Conservation (phyloP, 2,888 invertebrate genomes). For the Sinotaia quadrata region DNA sequence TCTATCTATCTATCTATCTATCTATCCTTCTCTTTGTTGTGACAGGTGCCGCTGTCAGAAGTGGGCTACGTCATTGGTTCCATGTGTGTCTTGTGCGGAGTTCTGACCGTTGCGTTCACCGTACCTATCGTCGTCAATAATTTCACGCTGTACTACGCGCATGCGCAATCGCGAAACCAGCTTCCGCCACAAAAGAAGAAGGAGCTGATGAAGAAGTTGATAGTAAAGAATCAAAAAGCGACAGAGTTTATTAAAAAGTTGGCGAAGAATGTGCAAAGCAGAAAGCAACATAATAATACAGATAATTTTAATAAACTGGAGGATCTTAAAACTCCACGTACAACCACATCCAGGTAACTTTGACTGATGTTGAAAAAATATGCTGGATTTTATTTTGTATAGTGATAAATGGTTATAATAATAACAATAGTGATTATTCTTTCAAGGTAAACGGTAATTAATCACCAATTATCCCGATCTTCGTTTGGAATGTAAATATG, state of each 20-base stretch:
- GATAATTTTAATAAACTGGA: constrained; percentile 28
- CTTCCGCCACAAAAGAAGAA: constrained; percentile 63
- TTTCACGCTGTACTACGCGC: constrained; percentile 69
- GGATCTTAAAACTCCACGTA: constrained; percentile 26
- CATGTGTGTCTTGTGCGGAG: constrained; percentile 68
- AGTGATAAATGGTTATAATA: no score
- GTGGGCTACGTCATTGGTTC: constrained; percentile 68
- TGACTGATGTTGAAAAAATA: neutral
- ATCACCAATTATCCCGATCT: no score
- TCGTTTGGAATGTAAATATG: no score
- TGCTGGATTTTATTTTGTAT: neutral
- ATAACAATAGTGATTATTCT: no score
- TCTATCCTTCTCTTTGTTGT: neutral
- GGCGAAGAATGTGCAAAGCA: constrained; percentile 46
- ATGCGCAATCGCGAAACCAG: constrained; percentile 67
- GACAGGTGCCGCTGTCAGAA: constrained; percentile 55
- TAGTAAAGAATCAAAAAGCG: constrained; percentile 59
- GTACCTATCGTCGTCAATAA: constrained; percentile 71
- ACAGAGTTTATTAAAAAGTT: constrained; percentile 56
- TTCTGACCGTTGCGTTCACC: constrained; percentile 70
- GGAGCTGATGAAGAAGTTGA: constrained; percentile 58
- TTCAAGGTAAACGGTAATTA: no score
- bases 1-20: neutral
- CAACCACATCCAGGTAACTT: constrained; percentile 16
- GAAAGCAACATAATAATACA: neutral